Evolutionary conservation across 37 sponge, comb jelly and placozoan species (phyloP).

Genomic region (Aplysina aerophoba): DNA sequence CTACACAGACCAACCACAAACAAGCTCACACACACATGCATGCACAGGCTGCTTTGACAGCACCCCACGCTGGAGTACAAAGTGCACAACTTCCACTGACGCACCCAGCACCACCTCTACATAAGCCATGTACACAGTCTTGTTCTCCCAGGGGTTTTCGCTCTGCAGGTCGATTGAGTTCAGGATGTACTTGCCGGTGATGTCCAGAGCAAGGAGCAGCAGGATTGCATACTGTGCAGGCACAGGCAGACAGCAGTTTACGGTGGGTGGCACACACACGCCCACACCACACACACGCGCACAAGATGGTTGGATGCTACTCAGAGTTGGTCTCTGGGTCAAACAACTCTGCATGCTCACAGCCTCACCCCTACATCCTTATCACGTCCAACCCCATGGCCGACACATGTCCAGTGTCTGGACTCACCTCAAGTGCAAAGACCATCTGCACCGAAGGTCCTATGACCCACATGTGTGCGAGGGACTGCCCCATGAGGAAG

Average conservation of each 20-base stretch:
- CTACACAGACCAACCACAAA: slow-evolving; percentile 31
- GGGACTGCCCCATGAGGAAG: slow-evolving; percentile 45
- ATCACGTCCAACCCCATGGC: slow-evolving; percentile 7
- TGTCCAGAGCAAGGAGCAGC: slow-evolving; percentile 65
- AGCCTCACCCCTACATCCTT: not conserved
- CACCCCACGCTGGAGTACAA: too few species aligned
- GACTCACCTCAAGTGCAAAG: slow-evolving; percentile 89
- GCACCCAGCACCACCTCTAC: slow-evolving; percentile 79
- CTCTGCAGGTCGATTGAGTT: slow-evolving; percentile 91
- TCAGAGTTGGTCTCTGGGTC: too few species aligned
- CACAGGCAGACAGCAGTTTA: slow-evolving; percentile 11
- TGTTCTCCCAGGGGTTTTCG: slow-evolving; percentile 98
- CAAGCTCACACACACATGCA: not conserved
- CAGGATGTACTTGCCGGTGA: slow-evolving; percentile 84
- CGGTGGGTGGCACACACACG: too few species aligned
- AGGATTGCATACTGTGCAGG: slow-evolving; percentile 90
- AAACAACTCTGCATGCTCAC: not conserved
- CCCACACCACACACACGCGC: slow-evolving; percentile 23
- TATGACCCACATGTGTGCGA: slow-evolving; percentile 34
- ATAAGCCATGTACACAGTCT: slow-evolving; percentile 90
- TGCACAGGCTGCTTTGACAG: slow-evolving; percentile 12
- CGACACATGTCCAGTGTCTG: not conserved
- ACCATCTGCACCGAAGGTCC: slow-evolving; percentile 91
- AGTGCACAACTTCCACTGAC: too few species aligned
- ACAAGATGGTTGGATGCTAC: too few species aligned